Evolutionary conservation across 2,888 invertebrate species (phyloP).

Genomic region (Eugnorisma glareosa): DNA sequence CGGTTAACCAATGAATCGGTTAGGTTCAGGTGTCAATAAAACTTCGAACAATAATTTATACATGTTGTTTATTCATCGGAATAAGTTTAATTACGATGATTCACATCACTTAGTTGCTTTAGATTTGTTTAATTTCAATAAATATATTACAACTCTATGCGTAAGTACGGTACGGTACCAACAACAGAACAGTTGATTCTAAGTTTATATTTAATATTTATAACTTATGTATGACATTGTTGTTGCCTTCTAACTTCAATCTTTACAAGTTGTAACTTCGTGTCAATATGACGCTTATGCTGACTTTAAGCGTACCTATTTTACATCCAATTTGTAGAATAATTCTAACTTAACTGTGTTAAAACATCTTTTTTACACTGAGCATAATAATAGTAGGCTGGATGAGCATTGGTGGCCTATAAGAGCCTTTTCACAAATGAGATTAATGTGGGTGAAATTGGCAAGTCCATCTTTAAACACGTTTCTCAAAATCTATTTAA

Average conservation of each 20-base stretch:
- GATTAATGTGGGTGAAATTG: conserved; percentile 1
- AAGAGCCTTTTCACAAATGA: background rate
- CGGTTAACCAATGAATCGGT: background rate
- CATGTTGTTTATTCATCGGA: conserved; percentile 87
- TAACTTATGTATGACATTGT: conserved; percentile 51
- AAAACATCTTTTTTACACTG: background rate
- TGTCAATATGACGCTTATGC: conserved; percentile 40
- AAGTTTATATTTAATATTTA: conserved; percentile 59
- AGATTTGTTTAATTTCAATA: conserved; percentile 77
- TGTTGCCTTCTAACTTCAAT: conserved; percentile 13
- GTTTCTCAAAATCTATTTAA: background rate
- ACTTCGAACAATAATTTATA: conserved; percentile 77
- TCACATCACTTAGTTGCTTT: conserved; percentile 74
- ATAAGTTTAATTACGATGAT: conserved; percentile 82
- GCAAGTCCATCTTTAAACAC: background rate
- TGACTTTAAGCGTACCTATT: background rate
- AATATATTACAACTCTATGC: conserved; percentile 87
- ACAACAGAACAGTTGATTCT: conserved; percentile 50
- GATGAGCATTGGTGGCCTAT: background rate
- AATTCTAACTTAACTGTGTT: background rate
- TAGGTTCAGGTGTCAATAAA: too few species aligned
- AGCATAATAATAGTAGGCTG: background rate
- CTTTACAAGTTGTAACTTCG: conserved; percentile 15
- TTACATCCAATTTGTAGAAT: background rate
- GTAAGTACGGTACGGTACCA: conserved; percentile 68